Base-by-base conservation (phyloP, 1,140 invertebrate species). In the Pygmarrhopalites habei region DNA sequence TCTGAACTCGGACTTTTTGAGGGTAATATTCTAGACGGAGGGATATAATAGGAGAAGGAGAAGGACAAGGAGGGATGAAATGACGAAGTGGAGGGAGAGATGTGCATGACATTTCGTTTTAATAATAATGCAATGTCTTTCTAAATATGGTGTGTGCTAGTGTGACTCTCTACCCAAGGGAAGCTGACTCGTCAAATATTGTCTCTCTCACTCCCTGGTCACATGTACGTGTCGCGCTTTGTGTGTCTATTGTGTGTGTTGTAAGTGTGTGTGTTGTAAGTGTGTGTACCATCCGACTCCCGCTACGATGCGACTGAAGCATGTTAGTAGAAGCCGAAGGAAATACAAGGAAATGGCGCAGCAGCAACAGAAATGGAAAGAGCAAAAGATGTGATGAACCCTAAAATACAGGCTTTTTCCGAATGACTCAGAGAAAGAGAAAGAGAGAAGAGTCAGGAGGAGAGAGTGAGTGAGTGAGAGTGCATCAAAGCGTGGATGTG, bases 131-230 rank as follows among this genome's bases (percentile, higher is more conserved):
- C 5, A 21, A 17, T 46, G 44, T 46, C 44, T 46, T 46, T 46
- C 44, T 46, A 46, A 46, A 46, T 46, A 46, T 46, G 44, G 44
- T 46, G 44, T n/a, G 21, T 46, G 44, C n/a, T 5, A 10, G 17
- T 39, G 17, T 5, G 15, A 21, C 10, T 46, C 15, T n/a, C 10
- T 46, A 19, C 7, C 5, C 4, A 46, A 46, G 44, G 44, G 44
- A 46, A 46, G 4, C 44, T n/a, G 44, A 46, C 15, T 46, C 44
- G 44, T 46, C 44, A 46, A 46, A 46, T 46, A 21, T 46, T 21
- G 15, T 21, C n/a, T 46, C 44, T 35, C 44, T 46, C 44, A 10
- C n/a, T 46, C 21, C 7, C 5, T 46, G 10, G 4, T 21, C 17
- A 7, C 35, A 39, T 46, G 4, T 46, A 3, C 15, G 5, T 46